Evolutionary conservation across 2,888 invertebrate species (phyloP), one percentile per base, ranked within the genome.

Genomic region (Parnassius orleans): DNA sequence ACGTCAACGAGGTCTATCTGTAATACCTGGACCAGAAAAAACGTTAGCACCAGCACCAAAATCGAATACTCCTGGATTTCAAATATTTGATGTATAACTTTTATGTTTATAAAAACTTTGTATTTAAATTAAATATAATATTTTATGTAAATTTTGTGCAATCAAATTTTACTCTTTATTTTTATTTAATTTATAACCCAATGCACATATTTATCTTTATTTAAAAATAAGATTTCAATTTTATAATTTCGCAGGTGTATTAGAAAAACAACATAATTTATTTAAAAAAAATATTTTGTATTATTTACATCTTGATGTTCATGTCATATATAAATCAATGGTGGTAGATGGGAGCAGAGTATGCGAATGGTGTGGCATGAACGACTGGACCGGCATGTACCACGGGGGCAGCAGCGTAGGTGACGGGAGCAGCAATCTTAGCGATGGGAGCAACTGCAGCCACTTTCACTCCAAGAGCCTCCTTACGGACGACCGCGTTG

Each of bases 341-440:
- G 88, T 72, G 92, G 95, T 72, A 75, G 9, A 56, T 46, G 9
- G 56, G 56, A 15, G 68, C 60, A 47, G 63, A 61, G 59, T 71
- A 76, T 10, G 75, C 72, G 2, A 72, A 70, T 11, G 79, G 76
- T 9, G 74, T 72, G 78, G 76, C 9, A 72, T 72, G 56, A 24
- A 42, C 50, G 91, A 93, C 74, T 93, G 95, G 94, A 93, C 95
- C 94, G 92, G 94, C 68, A 9, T 58, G n/a, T 11, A 46, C 80
- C 55, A 78, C 72, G 53, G 79, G 76, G 10, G 78, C 74, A 60
- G 72, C 72, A 64, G 68, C 47, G 62, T 76, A 75, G 11, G 70
- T 69, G 11, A 71, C 61, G 10, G 75, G 79, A 0, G 75, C 69
- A 41, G 72, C 66, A 66, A 69, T 66, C 53, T 66, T 66, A 42